Percentiles rank a stretch among this genome's conserved stretches.
These are phyloP conservation scores for Drosophila falleni DNA, from an alignment of 2,888 invertebrate genomes.

Conservation along the genomic window DNA sequence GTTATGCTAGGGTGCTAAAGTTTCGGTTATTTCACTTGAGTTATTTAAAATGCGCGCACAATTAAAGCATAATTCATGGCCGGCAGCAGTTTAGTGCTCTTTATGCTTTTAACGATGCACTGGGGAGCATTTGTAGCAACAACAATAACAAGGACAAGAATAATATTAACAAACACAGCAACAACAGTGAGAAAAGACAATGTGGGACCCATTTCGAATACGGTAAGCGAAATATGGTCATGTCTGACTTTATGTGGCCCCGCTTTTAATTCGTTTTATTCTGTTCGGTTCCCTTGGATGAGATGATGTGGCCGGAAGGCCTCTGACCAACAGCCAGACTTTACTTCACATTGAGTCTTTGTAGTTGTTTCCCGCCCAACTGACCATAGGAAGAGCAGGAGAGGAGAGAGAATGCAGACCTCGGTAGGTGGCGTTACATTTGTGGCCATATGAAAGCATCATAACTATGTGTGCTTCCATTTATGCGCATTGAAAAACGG, in stretches of 20 bases:
- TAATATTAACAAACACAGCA: conserved; percentile 24
- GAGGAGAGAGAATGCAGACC: too few relatives aligned
- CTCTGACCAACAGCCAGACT: conserved; percentile 5
- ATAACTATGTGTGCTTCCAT: conserved; percentile 62
- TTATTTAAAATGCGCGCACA: conserved; percentile 62
- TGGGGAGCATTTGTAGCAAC: conserved; percentile 74
- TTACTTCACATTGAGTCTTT: conserved; percentile 36
- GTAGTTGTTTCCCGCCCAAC: conserved; percentile 10
- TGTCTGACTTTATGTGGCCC: conserved; percentile 67
- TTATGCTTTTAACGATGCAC: conserved; percentile 76
- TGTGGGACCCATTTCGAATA: conserved; percentile 39
- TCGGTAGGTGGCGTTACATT: conserved; percentile 31
- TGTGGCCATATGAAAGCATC: conserved; percentile 70
- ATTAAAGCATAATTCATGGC: conserved; percentile 81
- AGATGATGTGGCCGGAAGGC: conserved; percentile 27
- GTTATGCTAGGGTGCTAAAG: conserved; percentile 27
- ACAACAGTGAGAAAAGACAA: conserved; percentile 31
- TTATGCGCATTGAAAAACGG: conserved; percentile 64
- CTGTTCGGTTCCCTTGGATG: conserved; percentile 20
- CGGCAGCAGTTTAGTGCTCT: conserved; percentile 76
- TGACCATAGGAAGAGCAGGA: not conserved
- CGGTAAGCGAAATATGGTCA: conserved; percentile 59
- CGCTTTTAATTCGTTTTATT: conserved; percentile 69
- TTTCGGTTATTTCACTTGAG: conserved; percentile 18
- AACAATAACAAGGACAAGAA: conserved; percentile 29